Evolutionary conservation across 1,140 invertebrate species (phyloP), one percentile per base, ranked within the genome.

Genomic region (Cydia fagiglandana): DNA sequence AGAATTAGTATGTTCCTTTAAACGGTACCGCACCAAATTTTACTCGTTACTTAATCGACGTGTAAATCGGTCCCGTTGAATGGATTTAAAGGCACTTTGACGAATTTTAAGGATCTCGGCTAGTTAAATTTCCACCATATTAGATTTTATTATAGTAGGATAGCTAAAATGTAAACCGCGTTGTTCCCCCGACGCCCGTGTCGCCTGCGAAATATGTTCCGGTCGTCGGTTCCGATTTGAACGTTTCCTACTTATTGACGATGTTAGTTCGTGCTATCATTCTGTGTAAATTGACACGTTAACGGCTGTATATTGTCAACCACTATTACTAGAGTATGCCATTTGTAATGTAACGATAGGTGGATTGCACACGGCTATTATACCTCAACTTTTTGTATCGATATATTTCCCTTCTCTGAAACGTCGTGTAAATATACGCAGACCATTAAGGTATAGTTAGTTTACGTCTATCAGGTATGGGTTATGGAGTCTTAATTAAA

Each of bases 401-500:
- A 87, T 88, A 84, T 78, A 80, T 86, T 84, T 86, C 86, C 86
- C 80, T 86, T 84, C 83, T 84, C 76, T 78, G 80, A 81, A 83
- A 83, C 79, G 80, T 76, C 79, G 77, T 89, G 87, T 92, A 92
- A 87, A 92, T 91, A 90, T 82, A 82, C 74, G 76, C 75, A 76
- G 78, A 84, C 79, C 81, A 79, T 84, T 88, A 84, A 84, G 82
- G 74, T 81, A 53, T 86, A 86, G 84, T 84, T 88, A 88, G 80
- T 47, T 81, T 83, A 77, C 80, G 82, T 88, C 87, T 81, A 84
- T 84, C 76, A 81, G 81, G 81, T 81, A 86, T 88, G 88, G 84
- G 89, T 90, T 91, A 92, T 92, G 82, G 88, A 86, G 83, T 91
- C 90, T 92, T 90, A 87, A 92, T 91, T 81, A 91, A 92, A 91